phyloP scores from a whole-genome alignment of 1,140 invertebrate species.

The Coptotermes formosanus region DNA sequence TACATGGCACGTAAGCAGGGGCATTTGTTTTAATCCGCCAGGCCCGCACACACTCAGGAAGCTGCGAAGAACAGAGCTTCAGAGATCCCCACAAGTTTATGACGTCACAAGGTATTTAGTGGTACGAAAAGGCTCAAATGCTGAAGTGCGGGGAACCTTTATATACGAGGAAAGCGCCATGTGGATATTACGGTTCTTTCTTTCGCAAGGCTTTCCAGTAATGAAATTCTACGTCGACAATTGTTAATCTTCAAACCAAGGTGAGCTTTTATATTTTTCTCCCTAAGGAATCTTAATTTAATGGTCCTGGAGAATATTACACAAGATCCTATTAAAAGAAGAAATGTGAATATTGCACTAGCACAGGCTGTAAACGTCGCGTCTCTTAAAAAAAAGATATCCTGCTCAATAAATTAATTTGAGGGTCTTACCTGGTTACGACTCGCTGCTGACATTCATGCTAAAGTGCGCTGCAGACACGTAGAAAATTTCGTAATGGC shows the following conservation, averaged over 20 bases:
- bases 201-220: constrained; percentile 2
- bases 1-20: background rate
- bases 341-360: background rate
- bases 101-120: constrained; percentile 25
- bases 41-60: constrained; percentile 6
- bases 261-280: background rate
- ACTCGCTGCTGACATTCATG: too few relatives aligned
- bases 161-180: background rate
- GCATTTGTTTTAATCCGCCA: constrained; percentile 16
- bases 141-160: constrained; percentile 14
- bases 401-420: too few relatives aligned
- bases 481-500: too few relatives aligned
- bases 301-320: background rate
- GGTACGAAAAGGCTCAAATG: constrained; percentile 12
- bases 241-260: constrained; percentile 8
- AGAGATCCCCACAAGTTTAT: constrained; percentile 23
- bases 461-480: too few relatives aligned
- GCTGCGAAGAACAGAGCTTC: constrained; percentile 12
- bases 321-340: background rate
- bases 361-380: background rate
- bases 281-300: background rate
- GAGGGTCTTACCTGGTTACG: too few relatives aligned
- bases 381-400: background rate
- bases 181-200: background rate
- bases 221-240: constrained; percentile 12